Conservation (phyloP, 2,888 invertebrate species). For the Mactromeris polynyma region DNA sequence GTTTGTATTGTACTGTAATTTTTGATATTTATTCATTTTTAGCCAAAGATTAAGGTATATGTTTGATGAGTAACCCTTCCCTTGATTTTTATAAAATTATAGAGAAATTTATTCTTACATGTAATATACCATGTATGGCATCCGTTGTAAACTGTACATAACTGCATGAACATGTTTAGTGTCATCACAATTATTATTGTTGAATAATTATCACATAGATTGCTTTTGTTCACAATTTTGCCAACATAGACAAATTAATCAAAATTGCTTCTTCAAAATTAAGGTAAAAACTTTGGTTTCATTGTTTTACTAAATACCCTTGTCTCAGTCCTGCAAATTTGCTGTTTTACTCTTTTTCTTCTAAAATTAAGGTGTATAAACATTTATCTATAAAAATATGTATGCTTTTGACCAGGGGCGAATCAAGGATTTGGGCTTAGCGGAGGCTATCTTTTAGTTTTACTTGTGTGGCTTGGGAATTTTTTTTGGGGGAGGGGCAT, state of each 20-base stretch:
- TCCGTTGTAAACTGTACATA: conserved; percentile 2
- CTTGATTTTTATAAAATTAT: conserved; percentile 3
- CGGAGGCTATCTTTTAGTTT: too few relatives aligned
- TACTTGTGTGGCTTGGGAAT: too few relatives aligned
- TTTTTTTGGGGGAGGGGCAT: too few relatives aligned
- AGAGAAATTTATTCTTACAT: conserved; percentile 1
- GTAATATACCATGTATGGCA: conserved; percentile 22
- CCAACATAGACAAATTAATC: not conserved
- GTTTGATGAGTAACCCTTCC: conserved; percentile 14
- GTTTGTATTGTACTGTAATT: not conserved
- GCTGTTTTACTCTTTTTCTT: too few relatives aligned
- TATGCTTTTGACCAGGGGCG: too few relatives aligned
- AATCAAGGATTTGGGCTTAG: too few relatives aligned
- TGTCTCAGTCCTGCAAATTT: not conserved
- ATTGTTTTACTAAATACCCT: not conserved
- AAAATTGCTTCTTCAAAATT: not conserved
- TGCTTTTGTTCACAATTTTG: conserved; percentile 3
- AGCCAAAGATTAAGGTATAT: conserved; percentile 56
- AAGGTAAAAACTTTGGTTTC: not conserved
- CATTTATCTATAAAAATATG: too few relatives aligned
- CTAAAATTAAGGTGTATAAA: too few relatives aligned
- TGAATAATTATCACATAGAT: not conserved
- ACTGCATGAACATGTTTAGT: not conserved
- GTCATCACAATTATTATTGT: not conserved
- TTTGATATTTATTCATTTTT: conserved; percentile 36